Evolutionary conservation across 2,113 vertebrate genomes (phyloP), one percentile per base, ranked within the genome.

Genomic region (Malurus cyaneus): DNA sequence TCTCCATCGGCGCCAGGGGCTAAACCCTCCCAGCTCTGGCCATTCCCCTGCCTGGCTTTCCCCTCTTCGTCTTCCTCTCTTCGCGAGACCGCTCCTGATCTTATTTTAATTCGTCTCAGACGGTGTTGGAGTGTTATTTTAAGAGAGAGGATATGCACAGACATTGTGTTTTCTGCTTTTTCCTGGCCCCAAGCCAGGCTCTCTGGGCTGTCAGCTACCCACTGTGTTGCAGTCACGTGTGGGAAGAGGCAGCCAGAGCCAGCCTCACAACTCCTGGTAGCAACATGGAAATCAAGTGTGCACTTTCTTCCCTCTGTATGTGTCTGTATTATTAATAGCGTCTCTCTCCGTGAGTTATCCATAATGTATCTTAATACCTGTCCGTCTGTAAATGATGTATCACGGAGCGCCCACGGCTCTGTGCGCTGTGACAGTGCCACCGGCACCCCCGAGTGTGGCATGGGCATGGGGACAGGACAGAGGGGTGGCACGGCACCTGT

Each of bases 81-180:
- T 92, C 34, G 42, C 73, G 80, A 85, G 71, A 95, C 94, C 87
- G 46, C 79, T 96, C 96, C 96, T 96, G 93, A 93, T 97, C 96
- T 97, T 96, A 96, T 97, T 97, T 97, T 97, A 97, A 97, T 97
- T 97, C 92, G 97, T 97, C 97, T 98, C 97, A 97, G 97, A 97
- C 87, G 94, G 97, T 98, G 98, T 96, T 96, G 93, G 96, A 96
- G 96, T 96, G 96, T 97, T 98, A 98, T 98, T 98, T 98, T 98
- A 97, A 97, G 98, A 97, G 93, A 97, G 97, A 97, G 97, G 97
- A 98, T 97, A 97, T 96, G 98, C 97, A 97, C 96, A 94, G 96
- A 97, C 97, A 96, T 96, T 96, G 96, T 97, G 98, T 97, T 98
- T 98, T 97, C 97, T 94, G 97, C 95, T 96, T 98, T 97, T 97